Evolutionary conservation across 2,797 vertebrate genomes (phyloP).

Genomic region (Pangasius krempfi): DNA sequence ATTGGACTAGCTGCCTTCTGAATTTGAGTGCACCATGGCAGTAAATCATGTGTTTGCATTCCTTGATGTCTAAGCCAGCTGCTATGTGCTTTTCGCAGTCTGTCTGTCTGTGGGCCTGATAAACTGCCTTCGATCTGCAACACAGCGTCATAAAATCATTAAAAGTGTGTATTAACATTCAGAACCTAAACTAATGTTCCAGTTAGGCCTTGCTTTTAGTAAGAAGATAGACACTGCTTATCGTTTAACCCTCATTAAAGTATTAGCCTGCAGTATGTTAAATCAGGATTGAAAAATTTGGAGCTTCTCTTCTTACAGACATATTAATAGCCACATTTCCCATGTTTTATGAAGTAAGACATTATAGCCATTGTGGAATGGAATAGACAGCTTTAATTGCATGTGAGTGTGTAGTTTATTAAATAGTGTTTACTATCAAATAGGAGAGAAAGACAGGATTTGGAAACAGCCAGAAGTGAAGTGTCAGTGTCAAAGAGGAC

Average conservation of each 20-base stretch:
- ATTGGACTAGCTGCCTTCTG: constrained; percentile 39
- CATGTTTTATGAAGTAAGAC: not conserved
- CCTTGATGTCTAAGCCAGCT: constrained; percentile 60
- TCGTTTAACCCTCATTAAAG: not conserved
- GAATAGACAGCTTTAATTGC: not conserved
- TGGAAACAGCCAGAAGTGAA: constrained; percentile 40
- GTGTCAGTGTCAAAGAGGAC: constrained; percentile 39
- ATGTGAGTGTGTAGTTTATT: not conserved
- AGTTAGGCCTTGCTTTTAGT: not conserved
- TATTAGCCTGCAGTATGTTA: not conserved
- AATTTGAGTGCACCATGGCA: constrained; percentile 44
- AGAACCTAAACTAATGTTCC: constrained; percentile 20
- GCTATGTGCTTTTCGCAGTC: constrained; percentile 59
- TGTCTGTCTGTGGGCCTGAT: constrained; percentile 44
- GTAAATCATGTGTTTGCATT: constrained; percentile 66
- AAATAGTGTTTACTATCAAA: constrained; percentile 21
- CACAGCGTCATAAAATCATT: constrained; percentile 35
- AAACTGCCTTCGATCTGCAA: constrained; percentile 49
- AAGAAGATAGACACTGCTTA: not conserved
- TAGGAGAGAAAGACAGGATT: constrained; percentile 60
- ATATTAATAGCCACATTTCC: not conserved
- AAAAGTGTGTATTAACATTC: constrained; percentile 14
- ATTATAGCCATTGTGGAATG: not conserved
- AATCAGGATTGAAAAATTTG: not conserved
- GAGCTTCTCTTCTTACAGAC: not conserved